Evolutionary conservation across 2,888 invertebrate genomes (phyloP).

Genomic region (Schrankia costaestrigalis): DNA sequence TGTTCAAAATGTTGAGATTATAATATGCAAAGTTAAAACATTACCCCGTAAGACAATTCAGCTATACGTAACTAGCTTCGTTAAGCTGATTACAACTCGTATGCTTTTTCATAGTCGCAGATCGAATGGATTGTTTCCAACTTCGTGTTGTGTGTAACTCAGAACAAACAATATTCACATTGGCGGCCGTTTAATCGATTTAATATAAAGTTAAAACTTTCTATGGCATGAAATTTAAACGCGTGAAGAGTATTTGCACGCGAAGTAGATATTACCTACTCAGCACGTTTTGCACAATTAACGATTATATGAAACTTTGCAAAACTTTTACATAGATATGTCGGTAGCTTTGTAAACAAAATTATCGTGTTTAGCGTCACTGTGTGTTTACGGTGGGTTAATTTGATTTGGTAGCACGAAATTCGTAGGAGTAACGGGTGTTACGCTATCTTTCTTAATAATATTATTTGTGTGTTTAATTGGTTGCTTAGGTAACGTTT

Average conservation of each 20-base stretch:
- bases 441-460: constrained; percentile 4
- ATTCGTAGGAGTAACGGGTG: constrained; percentile 16
- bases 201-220: constrained; percentile 35
- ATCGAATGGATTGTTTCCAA: constrained; percentile 25
- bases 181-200: constrained; percentile 39
- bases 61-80: too few species aligned
- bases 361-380: constrained; percentile 30
- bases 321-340: constrained; percentile 14
- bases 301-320: constrained; percentile 5
- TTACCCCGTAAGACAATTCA: too few species aligned
- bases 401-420: constrained; percentile 27
- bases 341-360: constrained; percentile 28
- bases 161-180: constrained; percentile 29
- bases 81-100: constrained; percentile 16
- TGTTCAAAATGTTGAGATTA: too few species aligned
- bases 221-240: constrained; percentile 39
- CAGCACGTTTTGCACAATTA: constrained; percentile 5
- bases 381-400: constrained; percentile 20
- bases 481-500: too few species aligned
- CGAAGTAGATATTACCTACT: constrained; percentile 12
- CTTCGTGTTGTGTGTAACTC: constrained; percentile 3
- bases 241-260: constrained; percentile 25
- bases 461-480: too few species aligned
- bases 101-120: constrained; percentile 14
- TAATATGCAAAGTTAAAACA: too few species aligned